Evolutionary conservation across 2,113 vertebrate genomes (phyloP).

Genomic region (Toxostoma redivivum): DNA sequence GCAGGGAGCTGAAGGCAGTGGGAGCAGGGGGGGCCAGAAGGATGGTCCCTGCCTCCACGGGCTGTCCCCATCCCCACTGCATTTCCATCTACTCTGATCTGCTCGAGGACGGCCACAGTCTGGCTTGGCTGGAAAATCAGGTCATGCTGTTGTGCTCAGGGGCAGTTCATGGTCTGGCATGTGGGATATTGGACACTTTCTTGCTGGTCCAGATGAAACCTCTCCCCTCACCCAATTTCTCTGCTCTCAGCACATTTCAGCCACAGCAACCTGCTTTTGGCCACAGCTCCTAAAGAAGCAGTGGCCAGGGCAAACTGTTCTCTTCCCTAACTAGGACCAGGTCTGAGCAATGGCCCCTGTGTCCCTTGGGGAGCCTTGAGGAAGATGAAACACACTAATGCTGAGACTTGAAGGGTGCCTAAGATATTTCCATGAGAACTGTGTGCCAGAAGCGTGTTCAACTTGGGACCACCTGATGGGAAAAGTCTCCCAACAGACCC

Average conservation of each 20-base stretch:
- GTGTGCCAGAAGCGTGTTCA: not conserved
- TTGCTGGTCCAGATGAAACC: not conserved
- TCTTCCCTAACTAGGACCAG: not conserved
- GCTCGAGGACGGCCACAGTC: not conserved
- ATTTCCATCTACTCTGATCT: not conserved
- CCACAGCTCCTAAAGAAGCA: not conserved
- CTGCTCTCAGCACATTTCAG: not conserved
- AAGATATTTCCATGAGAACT: not conserved
- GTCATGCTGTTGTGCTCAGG: not conserved
- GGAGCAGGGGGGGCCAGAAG: not conserved
- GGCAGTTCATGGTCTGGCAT: not conserved
- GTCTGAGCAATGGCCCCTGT: not conserved
- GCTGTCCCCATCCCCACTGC: not conserved
- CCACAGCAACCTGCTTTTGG: not conserved
- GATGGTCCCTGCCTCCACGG: not conserved
- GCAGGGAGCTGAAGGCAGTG: not conserved
- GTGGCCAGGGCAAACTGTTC: not conserved
- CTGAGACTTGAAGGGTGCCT: not conserved
- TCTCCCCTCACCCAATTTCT: not conserved
- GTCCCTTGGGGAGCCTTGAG: not conserved
- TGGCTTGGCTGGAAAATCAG: constrained; percentile 13
- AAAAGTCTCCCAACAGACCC: not conserved
- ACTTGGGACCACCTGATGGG: not conserved
- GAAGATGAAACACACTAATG: not conserved
- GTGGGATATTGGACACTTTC: not conserved